Percentiles rank a stretch among this genome's conserved stretches.
These are phyloP conservation scores for Tetragnatha montana DNA, from an alignment of 2,888 invertebrate genomes.

Conservation along the genomic window DNA sequence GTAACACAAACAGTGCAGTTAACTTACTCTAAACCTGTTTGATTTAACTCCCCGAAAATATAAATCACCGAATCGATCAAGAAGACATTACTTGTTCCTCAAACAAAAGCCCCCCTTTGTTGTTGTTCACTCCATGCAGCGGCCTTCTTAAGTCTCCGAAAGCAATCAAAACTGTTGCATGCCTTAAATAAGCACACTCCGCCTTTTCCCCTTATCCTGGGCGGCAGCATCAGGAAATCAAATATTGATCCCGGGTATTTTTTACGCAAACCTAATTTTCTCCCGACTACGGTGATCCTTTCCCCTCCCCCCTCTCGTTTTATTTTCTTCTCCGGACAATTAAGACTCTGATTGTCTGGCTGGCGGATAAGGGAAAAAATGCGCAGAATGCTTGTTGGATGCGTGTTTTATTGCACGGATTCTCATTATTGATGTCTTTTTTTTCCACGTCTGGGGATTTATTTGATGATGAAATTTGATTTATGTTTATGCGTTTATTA, in stretches of 20 bases:
- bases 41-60: no score
- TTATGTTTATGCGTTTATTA: background rate
- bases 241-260: background rate
- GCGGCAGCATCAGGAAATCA: background rate
- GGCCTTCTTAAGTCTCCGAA: background rate
- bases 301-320: background rate
- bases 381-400: background rate
- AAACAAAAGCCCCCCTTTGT: no score
- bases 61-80: no score
- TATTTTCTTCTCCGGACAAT: background rate
- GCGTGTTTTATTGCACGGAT: background rate
- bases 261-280: background rate
- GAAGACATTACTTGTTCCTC: no score
- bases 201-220: background rate
- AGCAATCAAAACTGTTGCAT: background rate
- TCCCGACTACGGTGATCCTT: background rate
- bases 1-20: no score
- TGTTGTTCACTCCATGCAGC: no score
- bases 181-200: background rate
- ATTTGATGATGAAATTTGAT: background rate
- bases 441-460: background rate
- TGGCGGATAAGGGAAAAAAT: background rate
- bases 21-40: no score
- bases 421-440: background rate
- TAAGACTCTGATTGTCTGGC: background rate